Evolutionary conservation across 1,140 invertebrate species (phyloP).

Genomic region (Capitella teleta): DNA sequence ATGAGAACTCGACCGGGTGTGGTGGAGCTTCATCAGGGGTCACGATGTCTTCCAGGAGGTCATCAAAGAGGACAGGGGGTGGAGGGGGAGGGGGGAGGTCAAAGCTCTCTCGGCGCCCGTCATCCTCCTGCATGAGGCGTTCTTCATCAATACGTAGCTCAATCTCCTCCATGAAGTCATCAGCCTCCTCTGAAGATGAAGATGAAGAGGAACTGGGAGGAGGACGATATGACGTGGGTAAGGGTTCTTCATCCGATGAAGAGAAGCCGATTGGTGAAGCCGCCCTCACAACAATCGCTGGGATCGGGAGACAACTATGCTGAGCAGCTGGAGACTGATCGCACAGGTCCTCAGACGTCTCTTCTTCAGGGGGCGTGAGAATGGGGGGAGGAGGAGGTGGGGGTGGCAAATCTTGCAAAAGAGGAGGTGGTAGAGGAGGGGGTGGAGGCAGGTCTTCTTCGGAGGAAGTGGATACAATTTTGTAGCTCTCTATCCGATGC

Average conservation of each 20-base stretch:
- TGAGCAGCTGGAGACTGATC: no score
- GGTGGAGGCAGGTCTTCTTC: no score
- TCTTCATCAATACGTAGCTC: not conserved
- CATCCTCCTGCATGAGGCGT: not conserved
- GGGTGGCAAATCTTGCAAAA: not conserved
- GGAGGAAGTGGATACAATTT: no score
- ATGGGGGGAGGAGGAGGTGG: not conserved
- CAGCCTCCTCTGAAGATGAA: not conserved
- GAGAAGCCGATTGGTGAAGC: not conserved
- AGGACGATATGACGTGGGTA: not conserved
- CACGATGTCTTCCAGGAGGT: slow-evolving; percentile 1
- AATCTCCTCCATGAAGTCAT: not conserved
- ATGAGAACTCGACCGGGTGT: not conserved
- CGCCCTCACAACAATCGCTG: not conserved
- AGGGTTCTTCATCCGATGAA: not conserved
- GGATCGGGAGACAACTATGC: not conserved
- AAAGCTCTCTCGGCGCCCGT: no score
- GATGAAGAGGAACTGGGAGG: not conserved
- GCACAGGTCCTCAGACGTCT: no score
- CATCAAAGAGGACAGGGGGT: no score
- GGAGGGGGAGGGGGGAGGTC: no score
- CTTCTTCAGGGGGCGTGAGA: not conserved
- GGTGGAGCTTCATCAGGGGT: not conserved
- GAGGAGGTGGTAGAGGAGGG: no score
- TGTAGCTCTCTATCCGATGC: no score